These are phyloP conservation scores for Poecilus cupreus DNA, from an alignment of 2,888 invertebrate genomes.

Conservation along the genomic window DNA sequence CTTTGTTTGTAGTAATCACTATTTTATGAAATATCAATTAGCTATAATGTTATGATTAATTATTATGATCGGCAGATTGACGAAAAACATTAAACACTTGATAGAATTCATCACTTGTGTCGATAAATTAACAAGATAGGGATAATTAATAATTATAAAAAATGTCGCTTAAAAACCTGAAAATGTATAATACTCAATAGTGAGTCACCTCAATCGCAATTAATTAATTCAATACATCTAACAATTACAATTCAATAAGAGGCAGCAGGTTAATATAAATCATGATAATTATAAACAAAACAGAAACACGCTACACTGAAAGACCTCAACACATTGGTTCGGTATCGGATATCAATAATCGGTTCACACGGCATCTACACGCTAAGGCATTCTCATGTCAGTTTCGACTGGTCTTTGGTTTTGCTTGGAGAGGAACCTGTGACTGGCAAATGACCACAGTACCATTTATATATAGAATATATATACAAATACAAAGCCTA, in stretches of 20 bases:
- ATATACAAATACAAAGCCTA: slow-evolving; percentile 53
- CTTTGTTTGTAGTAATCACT: slow-evolving; percentile 44
- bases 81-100: slow-evolving; percentile 50
- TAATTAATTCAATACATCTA: slow-evolving; percentile 15
- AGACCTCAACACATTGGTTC: slow-evolving; percentile 27
- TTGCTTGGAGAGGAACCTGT: slow-evolving; percentile 49
- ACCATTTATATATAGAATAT: slow-evolving; percentile 52
- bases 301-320: slow-evolving; percentile 49
- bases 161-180: slow-evolving; percentile 38
- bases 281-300: slow-evolving; percentile 32
- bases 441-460: slow-evolving; percentile 48
- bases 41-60: slow-evolving; percentile 48
- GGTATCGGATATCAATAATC: slow-evolving; percentile 31
- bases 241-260: slow-evolving; percentile 38
- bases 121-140: slow-evolving; percentile 28
- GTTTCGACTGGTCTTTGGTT: slow-evolving; percentile 51
- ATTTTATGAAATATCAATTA: slow-evolving; percentile 48
- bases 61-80: slow-evolving; percentile 48
- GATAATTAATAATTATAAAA: slow-evolving; percentile 33
- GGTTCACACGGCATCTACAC: slow-evolving; percentile 45
- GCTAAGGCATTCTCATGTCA: slow-evolving; percentile 54
- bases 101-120: slow-evolving; percentile 37
- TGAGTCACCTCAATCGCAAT: slow-evolving; percentile 12
- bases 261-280: slow-evolving; percentile 47
- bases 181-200: slow-evolving; percentile 37